These are phyloP conservation scores for Cossypha dichroa DNA, from an alignment of 2,797 vertebrate genomes.

Conservation along the genomic window DNA sequence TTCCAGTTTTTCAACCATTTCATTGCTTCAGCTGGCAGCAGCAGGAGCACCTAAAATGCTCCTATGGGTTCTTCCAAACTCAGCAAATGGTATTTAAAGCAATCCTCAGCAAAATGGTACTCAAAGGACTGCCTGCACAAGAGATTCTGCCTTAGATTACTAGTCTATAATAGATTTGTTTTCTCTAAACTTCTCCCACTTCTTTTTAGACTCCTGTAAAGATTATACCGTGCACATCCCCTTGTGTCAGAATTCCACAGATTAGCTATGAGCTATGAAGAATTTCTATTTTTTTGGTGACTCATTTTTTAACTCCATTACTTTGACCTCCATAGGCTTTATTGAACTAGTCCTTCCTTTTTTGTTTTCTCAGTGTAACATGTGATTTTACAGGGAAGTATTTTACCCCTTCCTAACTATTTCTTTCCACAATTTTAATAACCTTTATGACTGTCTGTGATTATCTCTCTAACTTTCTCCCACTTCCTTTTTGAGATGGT, in stretches of 20 bases:
- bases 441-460: not conserved
- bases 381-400: not conserved
- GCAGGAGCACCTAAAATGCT: not conserved
- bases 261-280: not conserved
- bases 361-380: not conserved
- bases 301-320: not conserved
- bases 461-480: not conserved
- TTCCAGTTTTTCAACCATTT: not conserved
- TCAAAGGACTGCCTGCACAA: not conserved
- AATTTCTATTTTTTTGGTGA: not conserved
- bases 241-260: not conserved
- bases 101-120: fast-evolving
- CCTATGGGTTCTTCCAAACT: not conserved
- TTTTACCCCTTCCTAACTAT: not conserved
- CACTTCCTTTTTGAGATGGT: not conserved
- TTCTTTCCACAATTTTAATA: not conserved
- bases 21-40: not conserved
- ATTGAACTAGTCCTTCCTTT: not conserved
- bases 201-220: not conserved
- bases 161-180: not conserved
- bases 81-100: too few species aligned
- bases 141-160: not conserved
- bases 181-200: not conserved
- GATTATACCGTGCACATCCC: not conserved
- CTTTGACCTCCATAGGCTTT: not conserved